Conservation (phyloP, 1,140 invertebrate genomes). For the Amphibalanus amphitrite region DNA sequence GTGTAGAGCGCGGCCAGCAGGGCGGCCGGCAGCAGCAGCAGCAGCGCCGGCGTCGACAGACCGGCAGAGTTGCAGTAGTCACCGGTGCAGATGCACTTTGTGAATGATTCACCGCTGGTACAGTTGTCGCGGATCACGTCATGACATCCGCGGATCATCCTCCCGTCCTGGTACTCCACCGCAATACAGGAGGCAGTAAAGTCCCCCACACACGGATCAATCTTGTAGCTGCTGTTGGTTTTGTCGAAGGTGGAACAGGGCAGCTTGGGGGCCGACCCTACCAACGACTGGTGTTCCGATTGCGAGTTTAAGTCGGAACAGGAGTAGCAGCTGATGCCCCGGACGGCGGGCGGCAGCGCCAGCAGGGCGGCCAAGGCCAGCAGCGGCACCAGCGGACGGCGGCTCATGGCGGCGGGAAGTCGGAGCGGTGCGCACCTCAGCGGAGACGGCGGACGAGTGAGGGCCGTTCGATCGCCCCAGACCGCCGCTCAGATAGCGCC, state of each 20-base stretch:
- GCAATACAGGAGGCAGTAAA: too few relatives aligned
- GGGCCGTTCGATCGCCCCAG: too few relatives aligned
- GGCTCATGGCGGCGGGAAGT: neutral
- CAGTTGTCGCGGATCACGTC: too few relatives aligned
- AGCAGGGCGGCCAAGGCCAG: neutral
- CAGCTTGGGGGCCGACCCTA: too few relatives aligned
- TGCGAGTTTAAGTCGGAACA: neutral
- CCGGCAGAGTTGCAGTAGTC: neutral
- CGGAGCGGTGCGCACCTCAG: conserved; percentile 38
- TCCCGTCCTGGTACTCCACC: too few relatives aligned
- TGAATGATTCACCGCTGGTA: neutral
- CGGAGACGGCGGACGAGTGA: conserved; percentile 59
- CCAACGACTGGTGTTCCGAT: too few relatives aligned
- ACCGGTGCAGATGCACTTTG: neutral
- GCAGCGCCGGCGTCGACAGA: neutral
- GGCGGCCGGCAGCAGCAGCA: neutral
- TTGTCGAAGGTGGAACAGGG: neutral
- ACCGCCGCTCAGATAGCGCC: too few relatives aligned
- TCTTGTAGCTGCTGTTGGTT: too few relatives aligned
- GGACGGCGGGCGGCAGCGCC: too few relatives aligned
- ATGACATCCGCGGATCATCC: too few relatives aligned
- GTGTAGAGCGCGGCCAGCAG: conserved; percentile 1
- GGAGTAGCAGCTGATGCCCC: neutral
- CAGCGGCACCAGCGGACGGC: neutral
- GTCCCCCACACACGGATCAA: neutral